phyloP scores from a whole-genome alignment of 2,888 invertebrate genomes.

The Oligia strigilis region DNA sequence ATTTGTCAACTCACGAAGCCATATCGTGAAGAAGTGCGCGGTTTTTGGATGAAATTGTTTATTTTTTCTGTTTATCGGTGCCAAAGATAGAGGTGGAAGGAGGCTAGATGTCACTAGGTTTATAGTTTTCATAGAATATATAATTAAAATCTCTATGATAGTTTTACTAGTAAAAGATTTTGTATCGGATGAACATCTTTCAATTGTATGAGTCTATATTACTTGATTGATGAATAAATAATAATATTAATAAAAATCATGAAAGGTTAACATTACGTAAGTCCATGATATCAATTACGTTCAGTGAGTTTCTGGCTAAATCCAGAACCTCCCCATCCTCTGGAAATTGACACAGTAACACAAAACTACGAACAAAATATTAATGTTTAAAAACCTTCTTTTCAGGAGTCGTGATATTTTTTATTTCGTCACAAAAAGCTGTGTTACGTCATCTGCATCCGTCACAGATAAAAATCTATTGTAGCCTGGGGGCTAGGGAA shows the following conservation, averaged over 20 bases:
- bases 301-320: background rate
- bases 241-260: too few relatives aligned
- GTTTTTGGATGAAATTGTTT: constrained; percentile 13
- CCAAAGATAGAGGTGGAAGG: background rate
- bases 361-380: constrained; percentile 25
- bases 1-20: constrained; percentile 54
- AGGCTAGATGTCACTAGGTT: background rate
- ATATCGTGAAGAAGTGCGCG: constrained; percentile 25
- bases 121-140: too few relatives aligned
- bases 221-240: too few relatives aligned
- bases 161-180: background rate
- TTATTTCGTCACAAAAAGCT: constrained; percentile 62
- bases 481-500: constrained; percentile 50
- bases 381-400: constrained; percentile 32
- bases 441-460: constrained; percentile 63
- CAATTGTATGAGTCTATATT: too few relatives aligned
- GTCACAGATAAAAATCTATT: constrained; percentile 56
- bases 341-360: constrained; percentile 32
- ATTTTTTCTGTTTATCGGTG: background rate
- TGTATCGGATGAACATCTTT: too few relatives aligned
- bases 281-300: background rate
- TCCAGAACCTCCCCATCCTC: background rate
- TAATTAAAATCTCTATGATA: too few relatives aligned
- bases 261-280: background rate
- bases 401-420: constrained; percentile 52